Evolutionary conservation across 2,797 vertebrate species (phyloP), one percentile per base, ranked within the genome.

Genomic region (Cyprinodon diabolis): DNA sequence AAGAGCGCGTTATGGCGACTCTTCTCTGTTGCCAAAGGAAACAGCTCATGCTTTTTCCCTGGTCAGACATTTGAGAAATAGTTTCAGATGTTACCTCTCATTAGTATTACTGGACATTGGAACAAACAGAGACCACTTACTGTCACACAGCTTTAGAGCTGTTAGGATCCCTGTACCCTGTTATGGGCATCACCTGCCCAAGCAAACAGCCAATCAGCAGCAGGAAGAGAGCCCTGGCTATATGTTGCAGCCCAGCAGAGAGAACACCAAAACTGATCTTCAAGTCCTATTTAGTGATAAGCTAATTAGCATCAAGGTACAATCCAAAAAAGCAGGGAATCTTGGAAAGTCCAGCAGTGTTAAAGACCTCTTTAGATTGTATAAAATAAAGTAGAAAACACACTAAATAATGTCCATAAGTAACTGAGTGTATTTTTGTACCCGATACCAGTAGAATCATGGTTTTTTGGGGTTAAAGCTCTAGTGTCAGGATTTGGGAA

Each of bases 101-200:
- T 93, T 92, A 86, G 86, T 75, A 86, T 84, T 68, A 77, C 74
- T 62, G 75, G 57, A 80, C 78, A 68, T 67, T 60, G 67, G 66
- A 74, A 70, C 56, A 71, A 58, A 65, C n/a, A 63, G 57, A 48
- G 57, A 78, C 25, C 75, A 80, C 76, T 84, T 77, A 83, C 66
- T 86, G 80, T 65, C 57, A 62, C 54, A 23, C 62, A 45, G 66
- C 78, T 21, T 76, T 76, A 82, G 76, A 87, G 87, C 83, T 87
- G 78, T 80, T 6, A 69, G 65, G n/a, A 37, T 40, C 40, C 57
- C 52, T 35, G 1, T 25, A 48, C 11, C 67, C 74, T 72, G 68
- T 48, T 76, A 66, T 69, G 4, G 40, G 11, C 60, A 78, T 85
- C 94, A 95, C 93, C 94, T 96, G 94, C 92, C 95, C 91, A 90